Conservation (phyloP, 2,797 vertebrate genomes). For the Selene dorsalis region DNA sequence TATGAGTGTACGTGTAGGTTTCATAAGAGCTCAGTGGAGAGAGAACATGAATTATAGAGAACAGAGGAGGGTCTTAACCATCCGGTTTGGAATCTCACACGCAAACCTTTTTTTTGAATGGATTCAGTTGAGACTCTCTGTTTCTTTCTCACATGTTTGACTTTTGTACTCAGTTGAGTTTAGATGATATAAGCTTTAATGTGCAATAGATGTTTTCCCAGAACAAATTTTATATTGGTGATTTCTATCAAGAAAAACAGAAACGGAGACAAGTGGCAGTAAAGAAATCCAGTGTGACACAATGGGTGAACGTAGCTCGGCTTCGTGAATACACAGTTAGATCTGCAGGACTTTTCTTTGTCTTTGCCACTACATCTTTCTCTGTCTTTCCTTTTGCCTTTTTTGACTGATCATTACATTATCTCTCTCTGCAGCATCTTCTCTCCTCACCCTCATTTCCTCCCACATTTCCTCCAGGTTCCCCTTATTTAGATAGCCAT, state of each 20-base stretch:
- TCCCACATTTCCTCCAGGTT: conserved; percentile 71
- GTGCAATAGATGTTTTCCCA: not conserved
- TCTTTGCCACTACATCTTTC: not conserved
- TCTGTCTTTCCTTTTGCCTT: conserved; percentile 18
- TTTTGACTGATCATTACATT: conserved; percentile 47
- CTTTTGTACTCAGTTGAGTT: not conserved
- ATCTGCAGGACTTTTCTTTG: not conserved
- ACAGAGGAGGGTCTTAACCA: conserved; percentile 74
- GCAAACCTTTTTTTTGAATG: conserved; percentile 68
- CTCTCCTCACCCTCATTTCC: conserved; percentile 67
- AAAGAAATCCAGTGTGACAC: not conserved
- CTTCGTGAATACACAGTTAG: not conserved
- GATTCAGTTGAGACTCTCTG: conserved; percentile 38
- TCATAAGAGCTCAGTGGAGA: conserved; percentile 77
- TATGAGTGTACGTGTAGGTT: conserved; percentile 59
- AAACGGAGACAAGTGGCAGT: not conserved
- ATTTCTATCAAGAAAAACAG: conserved; percentile 3
- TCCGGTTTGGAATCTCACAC: conserved; percentile 74
- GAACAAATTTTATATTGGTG: not conserved
- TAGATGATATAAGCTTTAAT: conserved; percentile 5
- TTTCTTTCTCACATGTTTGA: conserved; percentile 42
- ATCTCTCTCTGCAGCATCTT: conserved; percentile 59
- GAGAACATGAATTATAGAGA: conserved; percentile 84
- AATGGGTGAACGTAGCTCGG: not conserved
- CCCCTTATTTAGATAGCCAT: conserved; percentile 65